phyloP scores from a whole-genome alignment of 2,797 vertebrate species.

The Merluccius polli region DNA sequence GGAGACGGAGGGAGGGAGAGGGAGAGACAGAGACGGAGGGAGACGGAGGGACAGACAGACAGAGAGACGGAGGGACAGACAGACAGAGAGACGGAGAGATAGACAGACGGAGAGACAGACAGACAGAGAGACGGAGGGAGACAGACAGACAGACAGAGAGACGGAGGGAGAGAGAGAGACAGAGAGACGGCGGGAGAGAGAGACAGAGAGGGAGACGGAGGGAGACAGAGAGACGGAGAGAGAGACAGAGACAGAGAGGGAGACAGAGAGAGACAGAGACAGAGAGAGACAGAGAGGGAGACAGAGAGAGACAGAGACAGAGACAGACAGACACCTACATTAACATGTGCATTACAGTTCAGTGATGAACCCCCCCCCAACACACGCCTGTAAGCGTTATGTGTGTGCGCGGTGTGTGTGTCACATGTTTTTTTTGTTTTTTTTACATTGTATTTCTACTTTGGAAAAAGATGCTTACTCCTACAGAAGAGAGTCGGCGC shows the following conservation, averaged over 20 bases:
- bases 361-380: slow-evolving; percentile 22
- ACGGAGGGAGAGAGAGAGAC: background rate
- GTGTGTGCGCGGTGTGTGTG: slow-evolving; percentile 8
- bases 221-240: background rate
- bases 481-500: slow-evolving; percentile 55
- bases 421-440: no score
- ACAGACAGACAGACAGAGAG: background rate
- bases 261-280: background rate
- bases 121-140: no score
- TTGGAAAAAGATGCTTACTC: slow-evolving; percentile 31
- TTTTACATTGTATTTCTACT: slow-evolving; percentile 35
- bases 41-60: background rate
- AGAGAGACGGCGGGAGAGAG: no score
- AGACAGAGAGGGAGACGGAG: background rate
- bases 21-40: background rate
- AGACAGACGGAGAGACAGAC: background rate
- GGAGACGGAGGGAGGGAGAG: background rate
- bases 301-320: background rate
- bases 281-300: background rate
- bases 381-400: slow-evolving; percentile 23
- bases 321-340: slow-evolving; percentile 28
- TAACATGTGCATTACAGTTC: slow-evolving; percentile 39
- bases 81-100: background rate
- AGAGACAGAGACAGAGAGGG: background rate
- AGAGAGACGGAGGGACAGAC: no score